These are phyloP conservation scores for Fistularia commersonii DNA, from an alignment of 2,797 vertebrate species.

Conservation along the genomic window DNA sequence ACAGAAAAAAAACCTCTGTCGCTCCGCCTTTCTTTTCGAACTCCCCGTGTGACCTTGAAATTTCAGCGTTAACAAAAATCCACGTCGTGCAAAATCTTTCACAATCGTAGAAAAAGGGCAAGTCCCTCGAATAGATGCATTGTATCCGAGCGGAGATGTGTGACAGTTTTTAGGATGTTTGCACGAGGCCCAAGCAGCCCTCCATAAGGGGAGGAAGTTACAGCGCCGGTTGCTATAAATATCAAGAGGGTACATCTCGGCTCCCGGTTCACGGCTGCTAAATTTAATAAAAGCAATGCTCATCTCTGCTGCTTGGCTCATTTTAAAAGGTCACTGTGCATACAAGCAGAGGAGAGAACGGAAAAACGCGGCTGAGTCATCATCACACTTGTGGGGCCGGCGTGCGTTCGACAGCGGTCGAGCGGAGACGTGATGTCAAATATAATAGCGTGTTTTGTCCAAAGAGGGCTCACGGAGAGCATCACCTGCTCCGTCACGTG, in stretches of 20 bases:
- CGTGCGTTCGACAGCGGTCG: constrained; percentile 58
- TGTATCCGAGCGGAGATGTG: constrained; percentile 38
- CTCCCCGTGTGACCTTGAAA: constrained; percentile 37
- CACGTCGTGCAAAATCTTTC: constrained; percentile 1
- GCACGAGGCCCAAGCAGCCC: constrained; percentile 31
- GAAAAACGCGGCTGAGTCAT: constrained; percentile 66
- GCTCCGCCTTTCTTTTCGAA: constrained; percentile 17
- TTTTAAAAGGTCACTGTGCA: constrained; percentile 64
- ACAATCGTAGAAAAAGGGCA: constrained; percentile 19
- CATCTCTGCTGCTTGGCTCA: constrained; percentile 26
- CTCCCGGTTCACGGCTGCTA: constrained; percentile 46
- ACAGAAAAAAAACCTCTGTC: not conserved
- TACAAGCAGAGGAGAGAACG: constrained; percentile 35
- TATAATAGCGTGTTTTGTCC: constrained; percentile 27
- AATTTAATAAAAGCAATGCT: constrained; percentile 58
- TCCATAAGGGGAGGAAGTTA: constrained; percentile 44
- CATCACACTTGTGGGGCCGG: constrained; percentile 21
- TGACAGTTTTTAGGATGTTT: constrained; percentile 10
- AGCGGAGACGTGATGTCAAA: constrained; percentile 43
- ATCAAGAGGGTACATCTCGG: constrained; percentile 31
- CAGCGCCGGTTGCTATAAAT: constrained; percentile 60
- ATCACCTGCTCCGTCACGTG: constrained; percentile 16
- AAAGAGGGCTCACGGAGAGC: constrained; percentile 15
- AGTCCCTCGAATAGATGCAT: constrained; percentile 47
- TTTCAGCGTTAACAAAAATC: constrained; percentile 8